Conservation (phyloP, 2,797 vertebrate species). For the Okamejei kenojei region DNA sequence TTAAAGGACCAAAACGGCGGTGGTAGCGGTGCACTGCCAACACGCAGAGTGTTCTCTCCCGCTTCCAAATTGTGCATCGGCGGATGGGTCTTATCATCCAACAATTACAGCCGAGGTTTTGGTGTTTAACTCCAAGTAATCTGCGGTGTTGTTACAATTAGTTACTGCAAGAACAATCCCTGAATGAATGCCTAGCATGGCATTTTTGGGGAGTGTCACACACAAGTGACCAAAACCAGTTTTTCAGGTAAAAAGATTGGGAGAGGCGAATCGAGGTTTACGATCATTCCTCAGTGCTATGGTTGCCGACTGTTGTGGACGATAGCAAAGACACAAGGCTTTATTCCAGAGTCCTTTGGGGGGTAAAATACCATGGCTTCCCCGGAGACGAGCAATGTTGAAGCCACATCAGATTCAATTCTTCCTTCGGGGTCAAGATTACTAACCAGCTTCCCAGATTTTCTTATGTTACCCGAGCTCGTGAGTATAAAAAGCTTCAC, state of each 20-base stretch:
- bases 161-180: neutral
- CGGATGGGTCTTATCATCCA: no score
- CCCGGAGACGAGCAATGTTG: neutral
- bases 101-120: neutral
- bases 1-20: no score
- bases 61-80: no score
- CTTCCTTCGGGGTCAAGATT: conserved; percentile 2
- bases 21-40: no score
- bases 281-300: neutral
- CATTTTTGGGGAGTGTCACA: neutral
- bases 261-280: neutral
- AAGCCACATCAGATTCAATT: neutral
- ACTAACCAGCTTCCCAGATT: neutral
- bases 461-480: conserved; percentile 5
- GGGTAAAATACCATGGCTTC: neutral
- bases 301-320: neutral
- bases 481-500: neutral
- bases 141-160: no score
- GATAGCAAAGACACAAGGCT: neutral
- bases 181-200: neutral
- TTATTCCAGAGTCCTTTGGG: neutral
- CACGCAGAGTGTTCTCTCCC: no score
- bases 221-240: neutral
- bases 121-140: neutral
- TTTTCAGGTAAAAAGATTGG: neutral